phyloP scores from a whole-genome alignment of 64 coral and sea anemone genomes.

The Pachyseris speciosa region DNA sequence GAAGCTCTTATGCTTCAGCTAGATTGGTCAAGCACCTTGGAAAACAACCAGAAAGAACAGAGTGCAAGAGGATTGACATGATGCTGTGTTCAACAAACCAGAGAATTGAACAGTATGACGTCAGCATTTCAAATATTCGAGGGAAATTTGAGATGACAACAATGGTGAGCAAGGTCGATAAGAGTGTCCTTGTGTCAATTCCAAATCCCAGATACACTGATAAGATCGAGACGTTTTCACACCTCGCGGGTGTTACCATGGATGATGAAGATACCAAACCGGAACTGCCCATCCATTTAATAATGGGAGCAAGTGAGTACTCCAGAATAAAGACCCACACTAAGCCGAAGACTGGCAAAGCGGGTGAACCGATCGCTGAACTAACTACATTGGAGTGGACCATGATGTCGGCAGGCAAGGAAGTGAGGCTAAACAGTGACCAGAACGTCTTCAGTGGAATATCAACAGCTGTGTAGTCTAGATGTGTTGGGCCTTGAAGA shows the following conservation, averaged over 20 bases:
- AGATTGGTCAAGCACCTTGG: not conserved
- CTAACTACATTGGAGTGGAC: conserved; percentile 61
- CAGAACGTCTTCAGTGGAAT: conserved; percentile 27
- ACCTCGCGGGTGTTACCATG: conserved; percentile 43
- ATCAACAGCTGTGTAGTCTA: conserved; percentile 55
- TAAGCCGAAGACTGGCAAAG: conserved; percentile 43
- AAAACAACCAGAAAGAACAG: not conserved
- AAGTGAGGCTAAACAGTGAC: not conserved
- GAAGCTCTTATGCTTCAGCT: conserved; percentile 44
- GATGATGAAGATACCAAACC: conserved; percentile 50
- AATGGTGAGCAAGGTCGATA: conserved; percentile 39
- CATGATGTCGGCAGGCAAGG: conserved; percentile 52
- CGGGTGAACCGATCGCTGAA: conserved; percentile 51
- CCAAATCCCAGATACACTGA: conserved; percentile 44
- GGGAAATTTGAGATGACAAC: conserved; percentile 47
- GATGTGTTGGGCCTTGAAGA: conserved; percentile 55
- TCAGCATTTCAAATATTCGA: not conserved
- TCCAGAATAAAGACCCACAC: conserved; percentile 43
- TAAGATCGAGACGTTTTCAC: not conserved
- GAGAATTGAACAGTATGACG: not conserved
- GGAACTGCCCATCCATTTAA: conserved; percentile 66
- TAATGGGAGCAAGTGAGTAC: conserved; percentile 74
- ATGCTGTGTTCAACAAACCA: conserved; percentile 63
- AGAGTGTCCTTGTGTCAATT: conserved; percentile 18
- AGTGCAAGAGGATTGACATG: conserved; percentile 59